Percentiles rank a stretch among this genome's conserved stretches.
phyloP scores from a whole-genome alignment of 1,140 invertebrate genomes.

The Calliopsis andreniformis region DNA sequence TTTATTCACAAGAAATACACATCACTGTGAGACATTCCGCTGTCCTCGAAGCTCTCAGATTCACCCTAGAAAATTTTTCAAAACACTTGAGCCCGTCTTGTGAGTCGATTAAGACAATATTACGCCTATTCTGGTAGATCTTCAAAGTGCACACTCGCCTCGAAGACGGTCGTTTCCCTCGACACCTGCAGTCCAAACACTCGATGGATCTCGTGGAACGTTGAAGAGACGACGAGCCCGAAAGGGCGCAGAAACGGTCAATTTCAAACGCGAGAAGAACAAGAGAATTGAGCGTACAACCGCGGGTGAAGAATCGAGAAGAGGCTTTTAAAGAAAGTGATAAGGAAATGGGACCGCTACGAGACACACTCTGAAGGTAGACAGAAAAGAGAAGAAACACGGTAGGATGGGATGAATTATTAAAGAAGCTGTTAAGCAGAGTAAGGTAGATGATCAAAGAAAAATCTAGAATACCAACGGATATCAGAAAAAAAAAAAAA shows the following conservation, averaged over 20 bases:
- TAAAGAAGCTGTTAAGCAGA: constrained; percentile 20
- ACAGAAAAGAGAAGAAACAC: neutral
- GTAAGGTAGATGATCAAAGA: neutral
- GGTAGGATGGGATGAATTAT: constrained; percentile 10
- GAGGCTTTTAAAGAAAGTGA: constrained; percentile 19
- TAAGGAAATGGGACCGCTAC: neutral
- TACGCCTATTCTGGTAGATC: neutral
- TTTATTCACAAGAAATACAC: too few species aligned
- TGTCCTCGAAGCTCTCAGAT: too few species aligned
- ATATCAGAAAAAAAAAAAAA: too few species aligned
- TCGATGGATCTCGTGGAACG: neutral
- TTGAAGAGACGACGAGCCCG: neutral
- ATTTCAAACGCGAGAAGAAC: neutral
- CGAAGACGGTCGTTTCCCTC: neutral
- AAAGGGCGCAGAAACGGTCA: constrained; percentile 21
- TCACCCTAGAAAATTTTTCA: too few species aligned
- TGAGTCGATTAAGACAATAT: too few species aligned
- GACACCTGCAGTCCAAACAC: constrained; percentile 11
- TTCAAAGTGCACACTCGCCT: neutral
- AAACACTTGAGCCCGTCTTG: too few species aligned
- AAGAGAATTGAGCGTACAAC: neutral
- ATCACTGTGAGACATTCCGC: too few species aligned
- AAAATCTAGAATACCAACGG: neutral
- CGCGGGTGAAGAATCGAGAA: neutral
- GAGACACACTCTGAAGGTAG: too few species aligned